Percentiles rank a stretch among this genome's conserved stretches.
Evolutionary conservation across 2,113 vertebrate genomes (phyloP).

Genomic region (Bos taurus): ARS-UCD2.0 NC_037351.1:31100001-31100500

Average conservation of each 20-base stretch:
- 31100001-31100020: neutral
- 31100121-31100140: neutral
- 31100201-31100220: slow-evolving; percentile 46
- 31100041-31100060: neutral
- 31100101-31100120: neutral
- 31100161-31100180: neutral
- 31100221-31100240: neutral
- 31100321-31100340: slow-evolving; percentile 36
- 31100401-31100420: slow-evolving; percentile 66
- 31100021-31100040: neutral
- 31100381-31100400: slow-evolving; percentile 58
- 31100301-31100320: neutral
- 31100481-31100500: slow-evolving; percentile 41
- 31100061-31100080: neutral
- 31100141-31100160: neutral
- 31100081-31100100: neutral
- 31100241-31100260: neutral
- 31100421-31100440: slow-evolving; percentile 65
- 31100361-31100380: slow-evolving; percentile 69
- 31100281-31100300: slow-evolving; percentile 42
- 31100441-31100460: slow-evolving; percentile 52
- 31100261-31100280: neutral
- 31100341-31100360: slow-evolving; percentile 39
- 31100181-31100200: slow-evolving; percentile 25
- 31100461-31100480: slow-evolving; percentile 61